phyloP scores from a whole-genome alignment of 2,888 invertebrate species.

The Diplolepis rosae region DNA sequence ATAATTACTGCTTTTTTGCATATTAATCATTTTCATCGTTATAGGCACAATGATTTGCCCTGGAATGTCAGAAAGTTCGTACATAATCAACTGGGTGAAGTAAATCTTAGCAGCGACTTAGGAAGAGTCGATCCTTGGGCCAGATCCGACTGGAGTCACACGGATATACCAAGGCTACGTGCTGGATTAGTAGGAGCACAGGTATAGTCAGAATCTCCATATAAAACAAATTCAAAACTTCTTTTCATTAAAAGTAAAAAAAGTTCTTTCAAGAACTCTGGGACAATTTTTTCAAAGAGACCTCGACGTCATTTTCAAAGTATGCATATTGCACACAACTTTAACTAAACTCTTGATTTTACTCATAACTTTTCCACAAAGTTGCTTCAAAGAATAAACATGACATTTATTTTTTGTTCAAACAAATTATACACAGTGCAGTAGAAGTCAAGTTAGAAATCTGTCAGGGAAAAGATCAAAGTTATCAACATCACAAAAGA shows the following conservation, averaged over 20 bases:
- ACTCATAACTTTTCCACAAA: not conserved
- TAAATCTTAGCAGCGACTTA: conserved; percentile 72
- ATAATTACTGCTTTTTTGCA: too few relatives aligned
- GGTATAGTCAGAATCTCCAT: conserved; percentile 67
- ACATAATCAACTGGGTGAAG: conserved; percentile 79
- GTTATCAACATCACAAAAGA: not conserved
- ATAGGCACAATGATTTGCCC: conserved; percentile 87
- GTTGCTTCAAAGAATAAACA: not conserved
- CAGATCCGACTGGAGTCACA: conserved; percentile 92
- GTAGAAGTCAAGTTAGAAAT: not conserved
- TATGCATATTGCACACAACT: not conserved
- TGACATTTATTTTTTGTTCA: too few relatives aligned
- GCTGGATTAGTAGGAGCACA: conserved; percentile 92
- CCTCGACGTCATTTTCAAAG: too few relatives aligned
- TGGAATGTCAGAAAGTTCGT: conserved; percentile 94
- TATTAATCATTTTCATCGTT: not conserved
- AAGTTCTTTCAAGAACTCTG: not conserved
- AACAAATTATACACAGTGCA: too few relatives aligned
- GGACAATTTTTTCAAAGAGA: not conserved
- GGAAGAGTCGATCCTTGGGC: conserved; percentile 87
- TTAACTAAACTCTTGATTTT: not conserved
- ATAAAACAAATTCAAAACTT: not conserved
- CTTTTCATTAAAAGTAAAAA: not conserved
- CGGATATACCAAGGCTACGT: conserved; percentile 89
- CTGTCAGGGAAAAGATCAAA: conserved; percentile 7